Conservation (phyloP, 2,797 vertebrate genomes). For the Rousettus madagascariensis region DNA sequence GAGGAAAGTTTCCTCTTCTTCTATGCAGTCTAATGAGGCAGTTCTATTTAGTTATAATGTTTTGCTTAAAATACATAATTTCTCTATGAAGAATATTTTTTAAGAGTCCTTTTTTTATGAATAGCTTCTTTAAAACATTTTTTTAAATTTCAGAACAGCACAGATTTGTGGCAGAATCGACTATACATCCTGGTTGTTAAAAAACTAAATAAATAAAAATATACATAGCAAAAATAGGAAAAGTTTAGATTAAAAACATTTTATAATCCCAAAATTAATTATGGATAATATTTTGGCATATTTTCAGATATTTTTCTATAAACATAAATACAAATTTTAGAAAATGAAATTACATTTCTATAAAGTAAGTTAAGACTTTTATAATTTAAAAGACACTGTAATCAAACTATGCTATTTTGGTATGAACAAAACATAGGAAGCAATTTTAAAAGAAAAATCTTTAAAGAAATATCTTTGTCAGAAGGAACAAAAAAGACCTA, state of each 20-base stretch:
- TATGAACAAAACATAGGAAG: background rate
- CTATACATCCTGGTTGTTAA: background rate
- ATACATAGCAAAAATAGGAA: background rate
- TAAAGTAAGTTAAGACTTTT: background rate
- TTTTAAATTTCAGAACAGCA: background rate
- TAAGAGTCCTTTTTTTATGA: background rate
- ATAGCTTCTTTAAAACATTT: background rate
- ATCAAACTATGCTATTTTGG: background rate
- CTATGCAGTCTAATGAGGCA: background rate
- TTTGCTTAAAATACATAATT: background rate
- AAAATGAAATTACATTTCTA: background rate
- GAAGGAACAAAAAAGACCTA: background rate
- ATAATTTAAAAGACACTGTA: background rate
- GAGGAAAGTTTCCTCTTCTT: background rate
- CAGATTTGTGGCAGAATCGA: background rate
- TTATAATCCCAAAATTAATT: background rate
- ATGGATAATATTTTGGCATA: background rate
- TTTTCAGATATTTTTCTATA: background rate
- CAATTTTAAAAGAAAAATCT: background rate
- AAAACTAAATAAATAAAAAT: background rate
- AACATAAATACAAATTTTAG: background rate
- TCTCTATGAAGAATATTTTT: background rate
- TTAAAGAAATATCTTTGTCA: background rate
- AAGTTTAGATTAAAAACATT: background rate
- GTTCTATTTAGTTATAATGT: background rate